Evolutionary conservation across 2,797 vertebrate genomes (phyloP), one percentile per base, ranked within the genome.

Genomic region (Lepilemur septentrionalis): DNA sequence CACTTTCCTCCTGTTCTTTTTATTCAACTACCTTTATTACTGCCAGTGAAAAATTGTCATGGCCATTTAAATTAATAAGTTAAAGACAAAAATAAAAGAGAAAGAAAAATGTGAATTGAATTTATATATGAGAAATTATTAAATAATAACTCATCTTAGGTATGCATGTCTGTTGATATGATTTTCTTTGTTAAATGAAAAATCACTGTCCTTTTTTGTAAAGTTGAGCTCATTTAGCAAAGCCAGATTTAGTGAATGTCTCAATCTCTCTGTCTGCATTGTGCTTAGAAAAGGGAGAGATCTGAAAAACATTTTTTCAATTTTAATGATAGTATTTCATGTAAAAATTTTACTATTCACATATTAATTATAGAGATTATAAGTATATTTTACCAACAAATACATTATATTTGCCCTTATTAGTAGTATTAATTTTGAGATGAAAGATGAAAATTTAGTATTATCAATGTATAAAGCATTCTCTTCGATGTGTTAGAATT

Each of bases 161-260:
- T 76, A 93, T 97, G 22, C 25, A 10, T 75, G 32, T 52, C 38
- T 88, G 10, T 63, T 92, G 63, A 38, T 85, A n/a, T 1, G 12
- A 63, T 86, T 95, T 90, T 81, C 80, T 95, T 93, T 63, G 23
- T 50, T 73, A 89, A 91, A 35, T 86, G 14, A 94, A 96, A 88
- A 96, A 32, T 48, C 2, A 1, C 14, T 72, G 8, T 89, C 35
- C 23, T 69, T 88, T 93, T 96, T 91, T 73, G 1, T 23, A 7
- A 91, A 93, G 41, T 87, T 90, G 43, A 8, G 12, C 82, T 67
- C 75, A 59, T 78, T 89, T 84, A 83, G 30, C 55, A 91, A 95
- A 91, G 32, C 15, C 32, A 93, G 57, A 82, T 50, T 89, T 57
- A 89, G 5, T 80, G 8, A 87, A 3, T 41, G 41, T 92, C 17